A percentile compares a stretch with the other conserved stretches of the same genome.
Conservation (phyloP, 1,140 invertebrate species). For the Drosophila lini region DNA sequence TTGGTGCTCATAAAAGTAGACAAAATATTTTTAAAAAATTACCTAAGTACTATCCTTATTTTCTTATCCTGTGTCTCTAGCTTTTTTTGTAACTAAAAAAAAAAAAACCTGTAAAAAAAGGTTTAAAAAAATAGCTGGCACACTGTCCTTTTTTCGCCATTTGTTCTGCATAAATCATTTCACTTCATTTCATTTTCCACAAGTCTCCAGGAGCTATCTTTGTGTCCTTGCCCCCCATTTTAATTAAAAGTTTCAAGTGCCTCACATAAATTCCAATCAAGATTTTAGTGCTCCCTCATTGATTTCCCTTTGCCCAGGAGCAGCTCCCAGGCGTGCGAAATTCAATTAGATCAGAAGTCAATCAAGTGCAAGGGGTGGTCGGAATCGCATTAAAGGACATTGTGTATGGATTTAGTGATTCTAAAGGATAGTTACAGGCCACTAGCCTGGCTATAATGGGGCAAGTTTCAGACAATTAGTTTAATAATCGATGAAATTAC, state of each 20-base stretch:
- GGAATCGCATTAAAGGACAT: slow-evolving; percentile 15
- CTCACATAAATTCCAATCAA: slow-evolving; percentile 62
- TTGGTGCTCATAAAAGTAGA: not conserved
- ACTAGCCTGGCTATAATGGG: slow-evolving; percentile 17
- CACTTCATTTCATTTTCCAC: slow-evolving; percentile 36
- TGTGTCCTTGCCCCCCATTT: slow-evolving; percentile 31
- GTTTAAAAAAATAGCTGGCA: not conserved
- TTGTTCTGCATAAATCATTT: slow-evolving; percentile 42
- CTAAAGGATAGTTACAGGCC: not conserved
- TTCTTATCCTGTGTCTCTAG: not conserved
- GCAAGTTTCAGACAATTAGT: slow-evolving; percentile 22
- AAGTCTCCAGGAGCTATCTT: slow-evolving; percentile 7
- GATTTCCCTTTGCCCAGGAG: slow-evolving; percentile 53
- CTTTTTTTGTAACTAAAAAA: not conserved
- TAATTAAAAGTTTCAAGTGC: slow-evolving; percentile 62
- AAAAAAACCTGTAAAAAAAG: not conserved
- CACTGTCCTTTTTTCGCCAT: not conserved
- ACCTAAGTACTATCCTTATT: too few relatives aligned
- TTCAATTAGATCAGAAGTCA: slow-evolving; percentile 64
- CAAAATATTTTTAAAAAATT: not conserved
- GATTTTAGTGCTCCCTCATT: slow-evolving; percentile 41
- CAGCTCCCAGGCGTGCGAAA: slow-evolving; percentile 44
- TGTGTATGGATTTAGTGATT: slow-evolving; percentile 27
- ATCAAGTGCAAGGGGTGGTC: slow-evolving; percentile 28
- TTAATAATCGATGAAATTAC: slow-evolving; percentile 33